A percentile compares a stretch with the other conserved stretches of the same genome.
These are phyloP conservation scores for Drosophila anomelani DNA, from an alignment of 2,888 invertebrate genomes.

Conservation along the genomic window DNA sequence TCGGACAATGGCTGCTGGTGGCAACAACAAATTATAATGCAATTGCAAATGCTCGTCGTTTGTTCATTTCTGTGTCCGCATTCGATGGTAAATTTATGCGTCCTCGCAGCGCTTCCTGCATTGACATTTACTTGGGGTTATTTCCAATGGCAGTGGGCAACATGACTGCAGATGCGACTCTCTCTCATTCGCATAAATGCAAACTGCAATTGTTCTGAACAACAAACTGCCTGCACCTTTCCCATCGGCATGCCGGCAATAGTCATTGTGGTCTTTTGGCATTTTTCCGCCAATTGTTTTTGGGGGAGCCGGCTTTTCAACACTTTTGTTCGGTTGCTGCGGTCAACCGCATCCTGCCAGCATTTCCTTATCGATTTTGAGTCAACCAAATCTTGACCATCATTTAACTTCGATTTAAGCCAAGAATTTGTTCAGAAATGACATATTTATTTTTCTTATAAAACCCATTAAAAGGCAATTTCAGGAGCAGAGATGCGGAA, in stretches of 20 bases:
- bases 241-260: not conserved
- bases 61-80: slow-evolving; percentile 20
- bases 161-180: slow-evolving; percentile 18
- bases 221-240: slow-evolving; percentile 5
- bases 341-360: slow-evolving; percentile 55
- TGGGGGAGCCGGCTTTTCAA: slow-evolving; percentile 43
- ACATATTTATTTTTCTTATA: not conserved
- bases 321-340: slow-evolving; percentile 55
- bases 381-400: not conserved
- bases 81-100: slow-evolving; percentile 61
- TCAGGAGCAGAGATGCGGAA: not conserved
- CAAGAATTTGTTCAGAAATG: not conserved
- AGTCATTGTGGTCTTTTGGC: slow-evolving; percentile 39
- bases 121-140: slow-evolving; percentile 77
- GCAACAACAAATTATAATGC: slow-evolving; percentile 72
- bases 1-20: slow-evolving; percentile 10
- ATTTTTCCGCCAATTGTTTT: slow-evolving; percentile 63
- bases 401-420: not conserved
- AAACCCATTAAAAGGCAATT: not conserved
- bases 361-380: slow-evolving; percentile 28
- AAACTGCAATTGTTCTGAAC: slow-evolving; percentile 39
- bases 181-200: slow-evolving; percentile 24
- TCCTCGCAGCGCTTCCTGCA: slow-evolving; percentile 65
- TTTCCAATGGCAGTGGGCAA: slow-evolving; percentile 53
- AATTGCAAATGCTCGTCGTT: slow-evolving; percentile 59